Evolutionary conservation across 2,888 invertebrate genomes (phyloP), one percentile per base, ranked within the genome.

Genomic region (Palloptera scutellata): DNA sequence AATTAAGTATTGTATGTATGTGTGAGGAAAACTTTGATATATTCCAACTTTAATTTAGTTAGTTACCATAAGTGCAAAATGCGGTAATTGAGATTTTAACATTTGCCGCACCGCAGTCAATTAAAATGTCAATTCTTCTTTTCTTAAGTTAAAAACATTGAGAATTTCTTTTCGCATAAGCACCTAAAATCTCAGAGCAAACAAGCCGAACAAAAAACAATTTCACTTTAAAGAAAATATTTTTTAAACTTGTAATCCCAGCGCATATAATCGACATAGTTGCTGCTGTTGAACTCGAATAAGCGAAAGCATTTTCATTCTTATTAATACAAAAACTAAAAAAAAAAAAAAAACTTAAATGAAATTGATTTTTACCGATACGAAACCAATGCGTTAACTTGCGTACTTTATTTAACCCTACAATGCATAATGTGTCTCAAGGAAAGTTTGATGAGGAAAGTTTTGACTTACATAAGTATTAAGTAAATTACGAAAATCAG

Each of bases 51-150:
- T 4, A 30, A 30, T 30, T 30, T 30, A 4, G 48, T 8, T 15
- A 48, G 48, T 48, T 15, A 48, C 3, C 13, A 3, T 53, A 53
- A 53, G 53, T 53, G 53, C 53, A 42, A 13, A 53, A 43, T 41
- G 60, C 17, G 17, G 40, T 66, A 66, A 66, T 66, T 66, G 65
- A 64, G 59, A 66, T 66, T 60, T 54, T 43, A 61, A 54, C 65
- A 66, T 53, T 61, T 66, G 30, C 54, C 40, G 48, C 8, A 61
- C 54, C 40, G 48, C 8, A 61, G 45, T 60, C 65, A 66, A 66
- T 66, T 66, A 66, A 60, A 54, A 66, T 19, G 60, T 41, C 41
- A 40, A 52, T 64, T 41, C 41, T 59, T 45, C 4, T 42, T 12
- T 48, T 60, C 9, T 11, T 48, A 15, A 42, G 12, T 6, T 5